Base-by-base conservation (phyloP, 1,140 invertebrate genomes). In the Pararge aegeria region DNA sequence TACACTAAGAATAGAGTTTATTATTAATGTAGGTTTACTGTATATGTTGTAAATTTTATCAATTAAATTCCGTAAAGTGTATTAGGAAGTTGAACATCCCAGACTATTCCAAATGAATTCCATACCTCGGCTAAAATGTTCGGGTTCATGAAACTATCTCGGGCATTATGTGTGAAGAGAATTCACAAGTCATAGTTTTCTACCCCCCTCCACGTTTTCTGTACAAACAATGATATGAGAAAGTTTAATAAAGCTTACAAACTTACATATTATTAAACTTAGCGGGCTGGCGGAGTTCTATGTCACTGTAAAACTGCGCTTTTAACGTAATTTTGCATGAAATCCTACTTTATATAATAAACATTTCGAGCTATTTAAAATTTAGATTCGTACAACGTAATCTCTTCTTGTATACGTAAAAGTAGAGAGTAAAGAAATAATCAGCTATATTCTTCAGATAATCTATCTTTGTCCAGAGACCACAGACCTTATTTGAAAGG, bases 181-280 rank as follows among this genome's bases (percentile, higher is more conserved):
- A 46, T 20, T 19, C 19, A 46, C 18, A 46, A 46, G 42, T 46
- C 42, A 46, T 20, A 20, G 42, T 46, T 46, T 20, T 20, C 18
- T 20, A 46, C 42, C 38, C 38, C n/a, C n/a, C n/a, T n/a, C n/a
- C n/a, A n/a, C 16, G 5, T 15, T 40, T 13, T 54, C 58, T 54
- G 42, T 27, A 29, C 30, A 53, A 61, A 61, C 51, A 61, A 38
- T 61, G 51, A 60, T 60, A 46, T 46, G 42, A 48, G 51, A 40
- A 29, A 54, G 29, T 54, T 61, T 61, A 42, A 61, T 30, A 61
- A 61, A 46, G 58, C 56, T 58, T 30, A 55, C 58, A 34, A 61
- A 61, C 19, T 61, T 46, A 19, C 42, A 55, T 50, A 49, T 3
- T 50, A 49, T 3, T n/a, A 34, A 18, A 54, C 55, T 56, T 56